phyloP scores from a whole-genome alignment of 2,113 vertebrate species.

The Callipepla squamata region DNA sequence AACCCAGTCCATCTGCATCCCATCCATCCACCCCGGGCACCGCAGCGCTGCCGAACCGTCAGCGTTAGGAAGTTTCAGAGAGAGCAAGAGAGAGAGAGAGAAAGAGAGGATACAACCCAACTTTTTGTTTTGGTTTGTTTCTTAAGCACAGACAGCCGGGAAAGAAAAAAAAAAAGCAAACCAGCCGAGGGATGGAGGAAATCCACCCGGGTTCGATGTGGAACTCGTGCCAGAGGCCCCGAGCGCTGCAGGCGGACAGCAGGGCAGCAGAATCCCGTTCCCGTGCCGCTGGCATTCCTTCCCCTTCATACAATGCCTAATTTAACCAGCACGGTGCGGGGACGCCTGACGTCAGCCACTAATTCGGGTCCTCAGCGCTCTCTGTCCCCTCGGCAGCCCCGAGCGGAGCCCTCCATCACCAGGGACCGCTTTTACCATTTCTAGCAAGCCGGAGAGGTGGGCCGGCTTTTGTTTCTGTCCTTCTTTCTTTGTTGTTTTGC shows the following conservation, averaged over 20 bases:
- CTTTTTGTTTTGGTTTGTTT: no score
- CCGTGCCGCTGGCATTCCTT: background rate
- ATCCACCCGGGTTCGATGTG: background rate
- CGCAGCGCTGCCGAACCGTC: background rate
- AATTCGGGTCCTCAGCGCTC: slow-evolving; percentile 36
- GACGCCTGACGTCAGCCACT: slow-evolving; percentile 37
- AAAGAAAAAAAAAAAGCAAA: background rate
- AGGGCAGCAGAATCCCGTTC: background rate
- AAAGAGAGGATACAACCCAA: no score
- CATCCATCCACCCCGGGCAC: background rate
- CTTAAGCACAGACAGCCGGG: background rate
- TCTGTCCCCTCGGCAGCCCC: background rate
- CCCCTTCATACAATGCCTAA: slow-evolving; percentile 64
- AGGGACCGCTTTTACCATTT: background rate
- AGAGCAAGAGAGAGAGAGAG: no score
- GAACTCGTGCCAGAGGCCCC: no score
- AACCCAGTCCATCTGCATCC: background rate
- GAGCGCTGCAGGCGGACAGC: no score
- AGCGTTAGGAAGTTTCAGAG: background rate
- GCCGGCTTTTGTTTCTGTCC: no score
- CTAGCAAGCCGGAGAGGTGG: background rate
- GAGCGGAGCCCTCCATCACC: background rate
- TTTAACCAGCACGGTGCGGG: slow-evolving; percentile 27
- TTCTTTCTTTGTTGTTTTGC: background rate
- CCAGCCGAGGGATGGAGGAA: background rate